phyloP scores from a whole-genome alignment of 2,888 invertebrate genomes.

The Trisateles emortualis region DNA sequence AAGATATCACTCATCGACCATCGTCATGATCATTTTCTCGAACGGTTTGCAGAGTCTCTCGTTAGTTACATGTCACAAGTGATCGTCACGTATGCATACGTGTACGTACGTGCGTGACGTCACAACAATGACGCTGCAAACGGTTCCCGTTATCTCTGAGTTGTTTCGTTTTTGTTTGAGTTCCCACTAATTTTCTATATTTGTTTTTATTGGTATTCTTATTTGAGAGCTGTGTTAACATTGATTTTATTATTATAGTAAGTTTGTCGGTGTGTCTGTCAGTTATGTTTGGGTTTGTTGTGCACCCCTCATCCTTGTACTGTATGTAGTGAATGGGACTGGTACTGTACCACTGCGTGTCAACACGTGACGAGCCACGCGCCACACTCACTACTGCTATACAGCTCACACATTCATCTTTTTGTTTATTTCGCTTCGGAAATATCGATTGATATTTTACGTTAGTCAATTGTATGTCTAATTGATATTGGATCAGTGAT shows the following conservation, averaged over 20 bases:
- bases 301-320: conserved; percentile 68
- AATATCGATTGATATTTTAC: conserved; percentile 4
- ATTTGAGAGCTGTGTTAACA: conserved; percentile 55
- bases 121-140: conserved; percentile 49
- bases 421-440: conserved; percentile 5
- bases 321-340: conserved; percentile 20
- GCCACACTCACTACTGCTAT: not conserved
- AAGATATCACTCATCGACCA: conserved; percentile 59
- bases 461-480: conserved; percentile 16
- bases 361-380: not conserved
- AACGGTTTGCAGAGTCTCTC: conserved; percentile 53
- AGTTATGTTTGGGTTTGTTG: conserved; percentile 66
- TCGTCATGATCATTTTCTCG: conserved; percentile 60
- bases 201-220: conserved; percentile 41
- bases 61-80: not conserved
- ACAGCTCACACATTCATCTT: conserved; percentile 1
- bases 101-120: conserved; percentile 4
- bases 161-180: conserved; percentile 54
- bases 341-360: conserved; percentile 20
- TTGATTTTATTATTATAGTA: conserved; percentile 57
- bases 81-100: not conserved
- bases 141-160: conserved; percentile 47
- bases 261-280: conserved; percentile 64
- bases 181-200: conserved; percentile 53
- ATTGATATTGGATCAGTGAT: conserved; percentile 44